Evolutionary conservation across 23 tunicate species (phyloP).

Genomic region (Ciona savignyi): DNA sequence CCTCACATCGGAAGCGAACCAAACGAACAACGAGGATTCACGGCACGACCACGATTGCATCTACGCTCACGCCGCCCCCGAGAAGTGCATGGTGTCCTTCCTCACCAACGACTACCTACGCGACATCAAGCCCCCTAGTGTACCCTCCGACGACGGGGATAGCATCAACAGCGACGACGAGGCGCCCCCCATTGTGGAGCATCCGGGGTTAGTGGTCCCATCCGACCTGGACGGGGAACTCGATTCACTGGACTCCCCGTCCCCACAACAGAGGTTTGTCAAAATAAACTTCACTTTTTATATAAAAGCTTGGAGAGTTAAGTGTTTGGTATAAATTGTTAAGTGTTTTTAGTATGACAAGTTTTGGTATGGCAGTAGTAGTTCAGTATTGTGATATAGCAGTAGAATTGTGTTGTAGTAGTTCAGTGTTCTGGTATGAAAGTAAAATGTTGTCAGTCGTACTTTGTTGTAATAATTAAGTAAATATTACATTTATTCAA

Average conservation of each 20-base stretch:
- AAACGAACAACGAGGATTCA: slow-evolving; percentile 13
- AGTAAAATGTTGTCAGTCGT: too few relatives aligned
- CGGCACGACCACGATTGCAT: slow-evolving; percentile 18
- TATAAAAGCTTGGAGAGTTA: too few relatives aligned
- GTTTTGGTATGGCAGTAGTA: too few relatives aligned
- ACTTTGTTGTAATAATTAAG: too few relatives aligned
- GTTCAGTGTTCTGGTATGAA: too few relatives aligned
- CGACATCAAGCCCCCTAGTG: slow-evolving; percentile 54
- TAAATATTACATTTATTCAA: too few relatives aligned
- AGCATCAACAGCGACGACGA: slow-evolving; percentile 15
- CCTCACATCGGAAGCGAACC: slow-evolving; percentile 2
- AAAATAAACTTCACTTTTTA: too few relatives aligned
- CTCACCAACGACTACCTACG: slow-evolving; percentile 25
- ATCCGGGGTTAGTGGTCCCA: slow-evolving; percentile 28
- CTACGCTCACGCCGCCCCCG: not conserved
- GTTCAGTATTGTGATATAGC: too few relatives aligned
- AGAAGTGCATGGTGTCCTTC: not conserved
- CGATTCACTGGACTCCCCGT: slow-evolving; percentile 28
- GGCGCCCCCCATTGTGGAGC: slow-evolving; percentile 13
- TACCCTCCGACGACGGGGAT: slow-evolving; percentile 40
- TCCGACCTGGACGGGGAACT: slow-evolving; percentile 29
- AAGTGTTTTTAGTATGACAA: too few relatives aligned
- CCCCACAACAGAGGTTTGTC: slow-evolving; percentile 44
- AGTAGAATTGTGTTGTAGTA: too few relatives aligned
- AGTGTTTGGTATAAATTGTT: too few relatives aligned